A percentile compares a stretch with the other conserved stretches of the same genome.
phyloP scores from a whole-genome alignment of 2,797 vertebrate species.

The Alfaro cultratus region DNA sequence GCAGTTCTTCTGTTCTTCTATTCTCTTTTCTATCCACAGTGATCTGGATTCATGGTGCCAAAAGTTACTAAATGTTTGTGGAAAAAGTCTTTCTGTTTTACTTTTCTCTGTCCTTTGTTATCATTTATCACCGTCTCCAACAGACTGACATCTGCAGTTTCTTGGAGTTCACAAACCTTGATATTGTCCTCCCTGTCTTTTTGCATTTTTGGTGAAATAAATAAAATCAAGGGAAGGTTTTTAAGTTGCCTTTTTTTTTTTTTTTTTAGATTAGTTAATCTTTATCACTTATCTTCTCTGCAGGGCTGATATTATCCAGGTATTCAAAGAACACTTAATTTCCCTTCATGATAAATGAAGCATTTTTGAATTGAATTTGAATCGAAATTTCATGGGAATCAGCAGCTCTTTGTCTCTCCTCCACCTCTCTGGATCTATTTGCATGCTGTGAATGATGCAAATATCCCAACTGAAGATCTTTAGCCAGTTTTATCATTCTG shows the following conservation, averaged over 20 bases:
- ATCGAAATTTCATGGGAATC: background rate
- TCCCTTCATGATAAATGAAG: background rate
- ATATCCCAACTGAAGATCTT: slow-evolving; percentile 11
- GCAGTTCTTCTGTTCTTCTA: background rate
- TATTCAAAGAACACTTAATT: background rate
- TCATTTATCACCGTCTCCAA: background rate
- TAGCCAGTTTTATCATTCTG: background rate
- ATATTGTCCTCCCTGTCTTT: background rate
- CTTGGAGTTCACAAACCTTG: background rate
- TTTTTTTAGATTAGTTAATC: background rate
- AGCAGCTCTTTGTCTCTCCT: background rate
- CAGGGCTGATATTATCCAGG: background rate
- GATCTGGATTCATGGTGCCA: background rate
- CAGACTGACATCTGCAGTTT: background rate
- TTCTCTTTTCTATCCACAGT: background rate
- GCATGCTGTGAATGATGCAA: slow-evolving; percentile 56
- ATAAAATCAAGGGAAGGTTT: background rate
- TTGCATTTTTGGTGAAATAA: background rate
- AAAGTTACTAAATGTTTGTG: background rate
- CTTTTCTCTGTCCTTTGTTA: background rate
- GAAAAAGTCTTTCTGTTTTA: background rate
- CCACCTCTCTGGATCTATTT: slow-evolving; percentile 28
- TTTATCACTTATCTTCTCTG: background rate
- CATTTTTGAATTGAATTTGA: background rate
- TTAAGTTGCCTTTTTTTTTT: background rate